These are phyloP conservation scores for Chloroceryle inda DNA, from an alignment of 2,797 vertebrate genomes.

Conservation along the genomic window DNA sequence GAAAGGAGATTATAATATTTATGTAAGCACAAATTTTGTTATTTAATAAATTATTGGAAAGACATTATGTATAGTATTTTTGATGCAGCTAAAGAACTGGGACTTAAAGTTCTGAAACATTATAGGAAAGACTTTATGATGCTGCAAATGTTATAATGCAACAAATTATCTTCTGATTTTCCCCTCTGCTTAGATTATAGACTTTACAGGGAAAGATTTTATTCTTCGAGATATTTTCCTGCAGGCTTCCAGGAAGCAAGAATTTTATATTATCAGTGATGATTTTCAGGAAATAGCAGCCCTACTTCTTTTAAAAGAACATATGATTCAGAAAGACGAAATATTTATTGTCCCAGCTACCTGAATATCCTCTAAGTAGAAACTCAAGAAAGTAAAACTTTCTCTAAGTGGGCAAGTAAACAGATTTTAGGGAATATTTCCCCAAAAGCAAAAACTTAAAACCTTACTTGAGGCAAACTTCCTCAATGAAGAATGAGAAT, in stretches of 20 bases:
- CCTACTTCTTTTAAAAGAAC: not conserved
- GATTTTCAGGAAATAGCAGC: not conserved
- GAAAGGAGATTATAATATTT: not conserved
- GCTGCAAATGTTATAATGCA: not conserved
- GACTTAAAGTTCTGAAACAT: not conserved
- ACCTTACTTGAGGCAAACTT: not conserved
- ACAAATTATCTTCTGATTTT: not conserved
- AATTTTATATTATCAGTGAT: not conserved
- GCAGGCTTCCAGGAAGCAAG: not conserved
- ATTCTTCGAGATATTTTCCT: not conserved
- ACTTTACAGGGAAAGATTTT: not conserved
- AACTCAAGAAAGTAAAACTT: not conserved
- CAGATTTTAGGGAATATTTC: not conserved
- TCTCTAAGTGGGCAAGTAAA: not conserved
- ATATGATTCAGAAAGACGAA: not conserved
- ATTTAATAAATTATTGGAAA: not conserved
- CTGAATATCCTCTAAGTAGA: not conserved
- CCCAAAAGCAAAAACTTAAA: not conserved
- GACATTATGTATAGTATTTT: not conserved
- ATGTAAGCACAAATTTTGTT: not conserved
- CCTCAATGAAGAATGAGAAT: not conserved
- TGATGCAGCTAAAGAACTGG: not conserved
- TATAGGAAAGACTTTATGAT: not conserved
- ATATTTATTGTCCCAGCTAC: not conserved
- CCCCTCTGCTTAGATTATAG: not conserved